Percentiles rank a stretch among this genome's conserved stretches.
phyloP scores from a whole-genome alignment of 30 jellyfish, hydroid and myxozoan species.

The Pseudorhiza aurosa region DNA sequence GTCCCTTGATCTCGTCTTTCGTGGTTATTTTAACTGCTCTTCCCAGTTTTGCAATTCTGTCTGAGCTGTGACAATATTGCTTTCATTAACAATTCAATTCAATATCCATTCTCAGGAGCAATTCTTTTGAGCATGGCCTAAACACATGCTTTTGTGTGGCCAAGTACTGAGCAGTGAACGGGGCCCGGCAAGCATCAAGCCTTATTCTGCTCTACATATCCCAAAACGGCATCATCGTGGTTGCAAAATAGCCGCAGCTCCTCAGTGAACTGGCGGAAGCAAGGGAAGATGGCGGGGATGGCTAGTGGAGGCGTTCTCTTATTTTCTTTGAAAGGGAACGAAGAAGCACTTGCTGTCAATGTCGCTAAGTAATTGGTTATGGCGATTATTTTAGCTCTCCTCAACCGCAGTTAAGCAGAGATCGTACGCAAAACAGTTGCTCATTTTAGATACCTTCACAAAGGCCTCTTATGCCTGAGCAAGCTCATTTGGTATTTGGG shows the following conservation, averaged over 20 bases:
- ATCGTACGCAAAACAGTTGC: no score
- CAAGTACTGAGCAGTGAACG: neutral
- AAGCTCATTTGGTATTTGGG: no score
- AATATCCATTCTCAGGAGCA: neutral
- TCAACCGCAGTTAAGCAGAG: no score
- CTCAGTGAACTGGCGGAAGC: neutral
- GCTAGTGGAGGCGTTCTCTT: conserved; percentile 83
- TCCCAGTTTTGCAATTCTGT: no score
- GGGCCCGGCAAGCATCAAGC: no score
- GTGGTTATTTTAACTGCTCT: no score
- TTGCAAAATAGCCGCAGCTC: conserved; percentile 1
- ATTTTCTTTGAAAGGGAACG: conserved; percentile 90
- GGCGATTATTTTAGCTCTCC: no score
- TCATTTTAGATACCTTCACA: neutral
- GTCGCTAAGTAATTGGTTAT: conserved; percentile 78
- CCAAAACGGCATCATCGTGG: neutral
- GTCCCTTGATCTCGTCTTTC: no score
- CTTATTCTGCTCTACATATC: no score
- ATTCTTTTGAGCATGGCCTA: neutral
- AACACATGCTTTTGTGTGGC: neutral
- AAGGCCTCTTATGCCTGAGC: neutral
- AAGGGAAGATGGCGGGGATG: conserved; percentile 28
- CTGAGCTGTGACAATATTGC: no score
- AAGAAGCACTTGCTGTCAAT: conserved; percentile 80
- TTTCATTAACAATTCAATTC: no score